Conservation (phyloP, 2,797 vertebrate species). For the Oophaga sylvatica region DNA sequence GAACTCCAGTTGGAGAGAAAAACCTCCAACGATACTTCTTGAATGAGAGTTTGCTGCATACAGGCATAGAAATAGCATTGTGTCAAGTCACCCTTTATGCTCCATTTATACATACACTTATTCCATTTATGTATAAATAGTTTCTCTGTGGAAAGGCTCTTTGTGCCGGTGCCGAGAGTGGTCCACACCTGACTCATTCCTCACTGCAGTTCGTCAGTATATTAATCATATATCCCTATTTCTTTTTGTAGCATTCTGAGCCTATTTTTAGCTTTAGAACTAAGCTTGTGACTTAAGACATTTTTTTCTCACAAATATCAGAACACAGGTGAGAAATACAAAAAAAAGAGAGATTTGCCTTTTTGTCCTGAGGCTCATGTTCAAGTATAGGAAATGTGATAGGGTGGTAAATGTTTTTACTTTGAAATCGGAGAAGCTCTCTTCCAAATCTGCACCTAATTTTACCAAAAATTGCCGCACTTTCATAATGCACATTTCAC, state of each 20-base stretch:
- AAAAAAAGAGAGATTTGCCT: neutral
- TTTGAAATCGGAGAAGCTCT: too few relatives aligned
- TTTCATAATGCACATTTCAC: too few relatives aligned
- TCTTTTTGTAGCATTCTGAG: neutral
- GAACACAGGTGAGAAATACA: neutral
- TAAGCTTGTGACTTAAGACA: neutral
- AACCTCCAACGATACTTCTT: neutral
- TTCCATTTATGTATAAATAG: constrained; percentile 1
- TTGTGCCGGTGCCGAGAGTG: neutral
- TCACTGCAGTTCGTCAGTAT: neutral
- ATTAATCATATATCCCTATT: neutral
- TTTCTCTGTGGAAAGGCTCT: neutral
- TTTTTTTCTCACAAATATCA: neutral
- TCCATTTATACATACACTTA: neutral
- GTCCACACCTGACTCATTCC: neutral
- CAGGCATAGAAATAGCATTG: neutral
- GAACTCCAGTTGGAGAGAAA: neutral
- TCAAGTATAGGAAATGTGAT: neutral
- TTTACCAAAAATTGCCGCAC: too few relatives aligned
- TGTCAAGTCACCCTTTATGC: neutral
- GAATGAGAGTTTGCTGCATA: neutral
- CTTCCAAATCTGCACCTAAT: too few relatives aligned
- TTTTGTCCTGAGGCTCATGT: too few relatives aligned
- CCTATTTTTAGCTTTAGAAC: neutral
- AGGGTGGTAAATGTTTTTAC: neutral